Conservation (phyloP, 2,797 vertebrate genomes). For the Podargus strigoides region DNA sequence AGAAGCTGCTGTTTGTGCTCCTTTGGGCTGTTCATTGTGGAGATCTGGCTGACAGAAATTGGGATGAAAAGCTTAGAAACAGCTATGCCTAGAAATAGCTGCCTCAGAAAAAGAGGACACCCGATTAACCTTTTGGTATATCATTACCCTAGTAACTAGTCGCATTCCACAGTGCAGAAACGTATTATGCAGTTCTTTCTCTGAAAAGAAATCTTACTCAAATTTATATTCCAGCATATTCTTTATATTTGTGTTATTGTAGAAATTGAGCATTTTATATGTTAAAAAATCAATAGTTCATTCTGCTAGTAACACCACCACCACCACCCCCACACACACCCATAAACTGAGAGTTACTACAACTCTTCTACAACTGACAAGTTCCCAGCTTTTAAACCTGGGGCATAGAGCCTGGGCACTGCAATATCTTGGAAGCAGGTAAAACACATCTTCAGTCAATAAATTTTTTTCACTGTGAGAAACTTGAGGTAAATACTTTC, state of each 20-base stretch:
- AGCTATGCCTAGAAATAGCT: background rate
- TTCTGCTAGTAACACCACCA: background rate
- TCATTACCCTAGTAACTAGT: background rate
- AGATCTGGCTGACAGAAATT: conserved; percentile 13
- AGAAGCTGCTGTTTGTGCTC: conserved; percentile 29
- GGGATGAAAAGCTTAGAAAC: conserved; percentile 23
- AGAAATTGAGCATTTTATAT: background rate
- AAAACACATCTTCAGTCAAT: background rate
- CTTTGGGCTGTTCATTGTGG: conserved; percentile 1
- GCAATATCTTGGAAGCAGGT: background rate
- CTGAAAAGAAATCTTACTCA: background rate
- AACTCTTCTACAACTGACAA: rapidly evolving
- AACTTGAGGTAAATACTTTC: background rate
- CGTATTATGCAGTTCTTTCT: background rate
- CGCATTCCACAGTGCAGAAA: background rate
- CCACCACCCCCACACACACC: rapidly evolving
- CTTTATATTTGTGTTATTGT: background rate
- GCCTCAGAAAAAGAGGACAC: background rate
- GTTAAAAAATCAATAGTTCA: background rate
- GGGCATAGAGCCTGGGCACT: too few species aligned
- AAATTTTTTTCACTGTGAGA: background rate
- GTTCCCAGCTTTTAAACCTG: background rate
- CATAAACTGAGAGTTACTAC: background rate
- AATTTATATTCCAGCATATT: background rate
- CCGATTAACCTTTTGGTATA: background rate